Evolutionary conservation across 2,797 vertebrate genomes (phyloP), one percentile per base, ranked within the genome.

Genomic region (Eremophila alpestris): DNA sequence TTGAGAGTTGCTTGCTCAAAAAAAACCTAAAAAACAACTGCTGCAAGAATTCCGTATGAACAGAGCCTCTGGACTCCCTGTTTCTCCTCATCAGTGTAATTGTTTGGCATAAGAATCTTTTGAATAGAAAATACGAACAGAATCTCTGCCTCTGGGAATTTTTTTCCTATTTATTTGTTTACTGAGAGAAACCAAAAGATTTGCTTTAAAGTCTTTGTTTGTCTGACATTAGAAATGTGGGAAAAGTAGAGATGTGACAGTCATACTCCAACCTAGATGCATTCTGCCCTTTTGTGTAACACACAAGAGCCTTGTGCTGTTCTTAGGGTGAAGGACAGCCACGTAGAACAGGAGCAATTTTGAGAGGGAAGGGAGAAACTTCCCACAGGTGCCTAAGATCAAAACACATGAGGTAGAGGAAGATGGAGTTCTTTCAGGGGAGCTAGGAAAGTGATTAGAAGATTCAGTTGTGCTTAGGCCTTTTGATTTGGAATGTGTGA

Each of bases 111-210:
- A 89, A 64, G 54, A 90, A 67, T 82, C 14, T 75, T 92, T 87
- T 79, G 63, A 94, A 79, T 67, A 82, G 96, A 84, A 94, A 89
- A 73, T 56, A 89, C 2, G 9, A 89, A 45, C 18, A 59, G 70
- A 87, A 81, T 92, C 73, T 92, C 30, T 86, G 79, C 73, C 74
- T 87, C 82, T 46, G 41, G 63, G 36, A 77, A 22, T n/a, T 45
- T 70, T 69, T 76, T 58, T 75, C 16, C 13, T 69, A 4, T 62
- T 69, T 75, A 40, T 15, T 74, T 81, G 9, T 86, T 91, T 68
- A 55, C 40, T 62, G 65, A 79, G n/a, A 60, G n/a, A 82, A 90
- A 76, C 29, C 0, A 7, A 82, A 83, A 64, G 59, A 24, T 6
- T 62, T 82, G 36, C 38, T 63, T 70, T 67, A 2, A 8, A 52